Percentiles rank a stretch among this genome's conserved stretches.
Evolutionary conservation across 2,113 vertebrate genomes (phyloP).

Genomic region (Elachura formosa): DNA sequence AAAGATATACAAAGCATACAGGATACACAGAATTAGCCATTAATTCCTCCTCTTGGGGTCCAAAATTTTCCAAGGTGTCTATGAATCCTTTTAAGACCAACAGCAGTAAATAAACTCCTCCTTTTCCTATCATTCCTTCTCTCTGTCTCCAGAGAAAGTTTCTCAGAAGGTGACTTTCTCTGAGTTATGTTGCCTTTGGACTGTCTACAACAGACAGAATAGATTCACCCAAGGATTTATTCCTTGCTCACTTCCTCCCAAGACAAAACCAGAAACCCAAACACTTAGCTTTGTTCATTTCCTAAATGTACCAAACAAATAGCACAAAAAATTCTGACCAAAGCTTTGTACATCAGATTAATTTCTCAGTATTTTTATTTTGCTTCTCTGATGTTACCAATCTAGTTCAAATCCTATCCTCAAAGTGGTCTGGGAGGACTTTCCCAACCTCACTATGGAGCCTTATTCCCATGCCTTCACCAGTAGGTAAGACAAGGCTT

Average conservation of each 20-base stretch:
- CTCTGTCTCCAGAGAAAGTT: not conserved
- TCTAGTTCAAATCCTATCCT: not conserved
- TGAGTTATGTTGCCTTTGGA: not conserved
- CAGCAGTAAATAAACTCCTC: not conserved
- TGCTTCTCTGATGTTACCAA: not conserved
- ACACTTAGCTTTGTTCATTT: not conserved
- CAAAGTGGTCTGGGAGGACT: not conserved
- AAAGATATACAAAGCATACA: not conserved
- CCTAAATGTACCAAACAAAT: not conserved
- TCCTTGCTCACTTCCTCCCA: not conserved
- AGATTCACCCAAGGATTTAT: not conserved
- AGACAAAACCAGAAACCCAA: not conserved
- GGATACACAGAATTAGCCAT: not conserved
- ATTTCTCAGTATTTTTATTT: not conserved
- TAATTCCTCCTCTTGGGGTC: not conserved
- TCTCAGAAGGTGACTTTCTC: not conserved
- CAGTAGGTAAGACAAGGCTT: not conserved
- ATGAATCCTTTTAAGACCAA: not conserved
- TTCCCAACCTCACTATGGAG: not conserved
- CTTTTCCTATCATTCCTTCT: not conserved
- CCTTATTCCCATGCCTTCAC: not conserved
- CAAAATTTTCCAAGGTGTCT: not conserved
- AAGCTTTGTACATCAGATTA: not conserved
- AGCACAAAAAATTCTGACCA: not conserved
- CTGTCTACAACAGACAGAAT: not conserved